Base-by-base conservation (phyloP, 2,888 invertebrate species). In the Lamproptera curius region DNA sequence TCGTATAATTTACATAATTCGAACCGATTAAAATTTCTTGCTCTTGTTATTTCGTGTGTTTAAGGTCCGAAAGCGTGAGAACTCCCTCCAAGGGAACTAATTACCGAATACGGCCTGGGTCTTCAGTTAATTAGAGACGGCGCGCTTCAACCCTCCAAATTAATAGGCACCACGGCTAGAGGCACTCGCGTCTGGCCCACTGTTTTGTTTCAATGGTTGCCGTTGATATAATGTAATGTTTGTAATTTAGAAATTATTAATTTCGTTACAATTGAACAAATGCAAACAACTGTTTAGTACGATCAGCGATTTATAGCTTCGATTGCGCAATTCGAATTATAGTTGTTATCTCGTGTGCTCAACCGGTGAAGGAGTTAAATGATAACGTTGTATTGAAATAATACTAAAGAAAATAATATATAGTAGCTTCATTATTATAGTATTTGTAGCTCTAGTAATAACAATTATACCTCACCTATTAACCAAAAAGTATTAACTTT, bases 141-240 rank as follows among this genome's bases (percentile, higher is more conserved):
- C 80, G 81, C 76, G 83, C 79, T 71, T 75, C 79, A 79, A 83
- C 82, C 85, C 86, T 82, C 83, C 82, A 86, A 86, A 87, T 87
- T 84, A 85, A 86, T 85, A 61, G 62, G 57, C 58, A 82, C 82
- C 84, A 80, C 76, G 76, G 76, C 76, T 76, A 71, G 69, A 73
- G 70, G 71, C 75, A 75, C 77, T 75, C 70, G 72, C 72, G 73
- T 73, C 74, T 75, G 76, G 74, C 77, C 73, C 70, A 60, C 70
- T 79, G 79, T 82, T 82, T 80, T 82, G 81, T 84, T 81, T 81
- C 72, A 78, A 81, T 80, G 81, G 79, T 79, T 76, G 81, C 77
- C 77, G 73, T 70, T 72, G 67, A 77, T 81, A 73, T 74, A 77
- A 77, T 77, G 72, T 71, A 64, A 71, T n/a, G 66, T 66, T 63